Percentiles rank a stretch among this genome's conserved stretches.
phyloP scores from a whole-genome alignment of 2,113 vertebrate genomes.

The Deroptyus accipitrinus region DNA sequence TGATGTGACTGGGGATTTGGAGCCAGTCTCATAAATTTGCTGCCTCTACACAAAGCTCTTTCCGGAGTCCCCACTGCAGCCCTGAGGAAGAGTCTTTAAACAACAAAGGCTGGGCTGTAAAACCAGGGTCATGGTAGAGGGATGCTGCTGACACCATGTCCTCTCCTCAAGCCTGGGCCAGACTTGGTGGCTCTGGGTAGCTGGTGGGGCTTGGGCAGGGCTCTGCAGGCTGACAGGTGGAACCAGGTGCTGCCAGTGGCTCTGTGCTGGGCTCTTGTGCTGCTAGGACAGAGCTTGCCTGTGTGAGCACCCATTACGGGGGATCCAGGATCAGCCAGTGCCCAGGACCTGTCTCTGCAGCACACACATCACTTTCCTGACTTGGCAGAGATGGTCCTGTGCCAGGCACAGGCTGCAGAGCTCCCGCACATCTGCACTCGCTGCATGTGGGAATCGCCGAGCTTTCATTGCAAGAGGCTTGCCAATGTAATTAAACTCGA shows the following conservation, averaged over 20 bases:
- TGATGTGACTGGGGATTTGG: constrained; percentile 54
- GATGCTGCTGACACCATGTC: accelerated
- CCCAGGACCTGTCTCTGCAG: background rate
- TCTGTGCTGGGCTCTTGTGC: accelerated
- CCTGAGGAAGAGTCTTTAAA: background rate
- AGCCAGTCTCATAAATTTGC: constrained; percentile 68
- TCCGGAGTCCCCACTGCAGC: background rate
- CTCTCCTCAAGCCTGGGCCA: background rate
- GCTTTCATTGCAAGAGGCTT: background rate
- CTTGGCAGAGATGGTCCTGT: accelerated
- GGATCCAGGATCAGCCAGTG: background rate
- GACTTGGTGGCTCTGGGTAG: background rate
- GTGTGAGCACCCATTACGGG: accelerated
- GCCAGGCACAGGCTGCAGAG: accelerated
- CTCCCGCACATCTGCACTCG: background rate
- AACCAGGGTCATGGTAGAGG: accelerated
- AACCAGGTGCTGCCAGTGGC: accelerated
- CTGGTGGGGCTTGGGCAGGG: background rate
- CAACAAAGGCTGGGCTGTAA: background rate
- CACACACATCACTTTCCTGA: accelerated
- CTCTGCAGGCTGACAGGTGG: accelerated
- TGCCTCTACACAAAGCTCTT: constrained; percentile 27
- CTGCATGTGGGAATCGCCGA: background rate
- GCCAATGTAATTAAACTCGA: constrained; percentile 56
- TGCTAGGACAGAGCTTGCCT: background rate